Evolutionary conservation across 2,797 vertebrate species (phyloP), one percentile per base, ranked within the genome.

Genomic region (Leuciscus waleckii): DNA sequence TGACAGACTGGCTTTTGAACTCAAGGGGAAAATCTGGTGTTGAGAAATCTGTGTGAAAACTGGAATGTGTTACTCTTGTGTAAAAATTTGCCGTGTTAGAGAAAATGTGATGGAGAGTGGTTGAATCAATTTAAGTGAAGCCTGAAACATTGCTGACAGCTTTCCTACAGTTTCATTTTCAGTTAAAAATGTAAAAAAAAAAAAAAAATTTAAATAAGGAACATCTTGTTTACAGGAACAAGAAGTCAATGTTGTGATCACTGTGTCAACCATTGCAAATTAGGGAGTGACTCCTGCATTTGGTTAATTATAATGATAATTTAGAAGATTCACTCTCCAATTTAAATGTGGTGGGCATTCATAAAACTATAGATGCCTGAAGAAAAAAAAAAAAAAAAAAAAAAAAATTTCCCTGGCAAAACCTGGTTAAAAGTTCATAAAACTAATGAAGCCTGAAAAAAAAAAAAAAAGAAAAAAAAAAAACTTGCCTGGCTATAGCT

Each of bases 1-100:
- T 65, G 84, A 80, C 78, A 79, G 41, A 39, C 43, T 74, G 58
- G 9, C 77, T 85, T 79, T 39, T 65, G 77, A 85, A 80, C 77
- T 71, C 41, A 16, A 54, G 32, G 83, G 16, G 68, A 49, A 54
- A 73, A 69, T 71, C 65, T 78, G 73, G 21, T 70, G 65, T 39
- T 8, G 83, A 77, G 58, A 84, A 54, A 61, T 54, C 58, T 58
- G 76, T 21, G 71, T 71, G 54, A 79, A 79, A 84, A 84, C 11
- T 23, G 2, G 14, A 74, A 83, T 1, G 17, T 32, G 82, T 54
- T 77, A 69, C 73, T 76, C 16, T 29, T 37, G 41, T 49, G 70
- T 46, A 17, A 82, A 73, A 82, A 73, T 16, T 11, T 13, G 7
- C 11, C 0, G 0, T 58, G 9, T 71, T 41, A 29, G 10, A 61